Conservation (phyloP, 2,888 invertebrate species). For the Branchipolynoe longqiensis region DNA sequence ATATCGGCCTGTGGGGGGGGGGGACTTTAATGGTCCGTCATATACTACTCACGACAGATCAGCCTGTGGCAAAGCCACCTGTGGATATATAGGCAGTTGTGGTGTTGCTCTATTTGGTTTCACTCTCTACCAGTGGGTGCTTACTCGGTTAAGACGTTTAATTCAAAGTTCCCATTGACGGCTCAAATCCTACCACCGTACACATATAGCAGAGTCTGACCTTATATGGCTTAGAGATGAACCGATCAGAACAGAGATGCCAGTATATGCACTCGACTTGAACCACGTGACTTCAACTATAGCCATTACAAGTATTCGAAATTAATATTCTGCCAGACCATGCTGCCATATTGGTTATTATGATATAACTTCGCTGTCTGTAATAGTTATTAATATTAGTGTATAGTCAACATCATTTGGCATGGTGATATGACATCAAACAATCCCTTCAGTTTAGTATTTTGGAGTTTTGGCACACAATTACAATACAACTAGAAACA, state of each 20-base stretch:
- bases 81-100: no score
- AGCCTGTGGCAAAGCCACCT: no score
- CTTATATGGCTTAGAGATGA: background rate
- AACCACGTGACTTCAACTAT: background rate
- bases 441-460: background rate
- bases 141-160: background rate
- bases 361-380: background rate
- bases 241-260: background rate
- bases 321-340: background rate
- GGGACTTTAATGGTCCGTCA: no score
- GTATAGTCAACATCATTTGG: conserved; percentile 18
- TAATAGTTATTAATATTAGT: background rate
- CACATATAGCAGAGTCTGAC: conserved; percentile 41
- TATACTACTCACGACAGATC: no score
- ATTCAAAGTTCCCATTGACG: background rate
- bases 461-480: conserved; percentile 32
- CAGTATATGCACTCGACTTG: no score
- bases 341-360: background rate
- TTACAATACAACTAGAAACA: background rate
- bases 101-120: no score
- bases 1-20: no score
- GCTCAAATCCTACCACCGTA: background rate
- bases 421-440: background rate
- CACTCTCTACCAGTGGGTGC: no score
- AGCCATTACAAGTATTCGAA: background rate